These are phyloP conservation scores for Xiphophorus maculatus DNA, from an alignment of 2,113 vertebrate species.

Conservation along the genomic window DNA sequence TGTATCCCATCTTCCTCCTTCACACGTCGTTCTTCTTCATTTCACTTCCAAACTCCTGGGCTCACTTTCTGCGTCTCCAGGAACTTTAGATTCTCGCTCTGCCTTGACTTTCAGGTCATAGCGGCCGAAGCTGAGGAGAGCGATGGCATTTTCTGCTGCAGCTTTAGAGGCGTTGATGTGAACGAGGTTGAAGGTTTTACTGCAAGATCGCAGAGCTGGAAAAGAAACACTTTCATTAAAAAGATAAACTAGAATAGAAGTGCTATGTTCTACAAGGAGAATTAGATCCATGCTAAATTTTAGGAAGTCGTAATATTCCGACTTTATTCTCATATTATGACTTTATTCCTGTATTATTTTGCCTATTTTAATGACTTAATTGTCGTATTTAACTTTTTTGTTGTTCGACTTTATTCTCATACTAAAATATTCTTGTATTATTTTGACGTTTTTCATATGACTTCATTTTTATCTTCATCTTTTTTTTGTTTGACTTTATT, in stretches of 20 bases:
- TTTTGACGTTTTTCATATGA: no score
- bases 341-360: no score
- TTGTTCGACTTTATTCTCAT: no score
- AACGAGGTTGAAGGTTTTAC: conserved; percentile 8
- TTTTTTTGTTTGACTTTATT: no score
- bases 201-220: neutral
- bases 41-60: neutral
- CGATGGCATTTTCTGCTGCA: conserved; percentile 12
- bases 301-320: no score
- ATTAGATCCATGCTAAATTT: no score
- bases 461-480: no score
- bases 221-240: neutral
- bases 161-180: conserved; percentile 33
- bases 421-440: no score
- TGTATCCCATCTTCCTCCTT: conserved; percentile 7
- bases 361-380: no score
- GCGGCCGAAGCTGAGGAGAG: neutral
- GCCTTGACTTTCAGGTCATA: neutral
- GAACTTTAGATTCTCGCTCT: neutral
- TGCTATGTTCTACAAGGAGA: no score
- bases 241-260: neutral
- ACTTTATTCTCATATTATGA: no score
- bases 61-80: neutral
- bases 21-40: conserved; percentile 19
- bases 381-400: no score